Evolutionary conservation across 2,113 vertebrate species (phyloP).

Genomic region (Alligator mississippiensis): DNA sequence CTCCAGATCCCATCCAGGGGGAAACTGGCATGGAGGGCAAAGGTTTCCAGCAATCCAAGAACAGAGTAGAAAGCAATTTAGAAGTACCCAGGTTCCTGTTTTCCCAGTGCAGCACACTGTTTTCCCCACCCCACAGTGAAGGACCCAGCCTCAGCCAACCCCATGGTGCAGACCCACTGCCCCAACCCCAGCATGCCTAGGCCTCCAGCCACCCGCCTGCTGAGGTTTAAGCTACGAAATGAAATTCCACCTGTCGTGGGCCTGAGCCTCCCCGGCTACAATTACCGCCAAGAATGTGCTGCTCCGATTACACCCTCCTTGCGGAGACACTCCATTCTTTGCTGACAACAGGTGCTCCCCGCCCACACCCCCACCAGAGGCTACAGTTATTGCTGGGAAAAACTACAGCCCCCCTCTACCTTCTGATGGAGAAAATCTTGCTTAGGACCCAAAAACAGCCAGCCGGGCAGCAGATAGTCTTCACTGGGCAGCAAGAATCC

Average conservation of each 20-base stretch:
- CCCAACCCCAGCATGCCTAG: rapidly evolving
- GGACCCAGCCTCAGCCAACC: neutral
- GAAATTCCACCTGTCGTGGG: constrained; percentile 74
- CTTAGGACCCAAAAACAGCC: neutral
- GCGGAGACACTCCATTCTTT: constrained; percentile 58
- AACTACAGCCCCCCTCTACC: neutral
- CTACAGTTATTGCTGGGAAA: rapidly evolving
- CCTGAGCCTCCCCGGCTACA: constrained; percentile 37
- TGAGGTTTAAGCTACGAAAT: constrained; percentile 23
- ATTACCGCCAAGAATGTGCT: constrained; percentile 62
- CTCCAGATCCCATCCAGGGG: too few relatives aligned
- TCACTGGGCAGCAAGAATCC: too few relatives aligned
- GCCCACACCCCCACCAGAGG: neutral
- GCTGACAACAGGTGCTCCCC: constrained; percentile 56
- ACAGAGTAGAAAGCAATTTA: too few relatives aligned
- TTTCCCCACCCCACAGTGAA: rapidly evolving
- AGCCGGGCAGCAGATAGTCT: too few relatives aligned
- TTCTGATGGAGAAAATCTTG: neutral
- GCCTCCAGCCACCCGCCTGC: neutral
- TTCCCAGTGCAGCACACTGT: neutral
- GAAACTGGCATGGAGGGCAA: too few relatives aligned
- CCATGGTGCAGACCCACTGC: rapidly evolving
- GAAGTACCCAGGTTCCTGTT: too few relatives aligned
- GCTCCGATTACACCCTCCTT: constrained; percentile 60
- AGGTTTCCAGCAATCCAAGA: too few relatives aligned